These are phyloP conservation scores for Balearica regulorum DNA, from an alignment of 2,797 vertebrate genomes.

Conservation along the genomic window DNA sequence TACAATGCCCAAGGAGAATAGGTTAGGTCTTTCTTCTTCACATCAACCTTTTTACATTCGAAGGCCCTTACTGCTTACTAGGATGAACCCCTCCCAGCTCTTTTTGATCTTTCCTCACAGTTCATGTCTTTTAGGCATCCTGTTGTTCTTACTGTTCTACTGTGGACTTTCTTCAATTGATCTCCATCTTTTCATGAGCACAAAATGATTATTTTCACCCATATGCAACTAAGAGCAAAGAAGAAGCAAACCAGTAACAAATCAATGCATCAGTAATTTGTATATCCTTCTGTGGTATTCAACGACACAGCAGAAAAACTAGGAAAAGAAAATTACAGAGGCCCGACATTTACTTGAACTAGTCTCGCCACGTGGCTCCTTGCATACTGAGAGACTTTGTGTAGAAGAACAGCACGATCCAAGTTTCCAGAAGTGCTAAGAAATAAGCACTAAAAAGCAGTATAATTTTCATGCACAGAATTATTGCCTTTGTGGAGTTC, in stretches of 20 bases:
- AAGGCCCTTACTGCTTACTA: not conserved
- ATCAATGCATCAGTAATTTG: not conserved
- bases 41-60: not conserved
- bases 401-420: not conserved
- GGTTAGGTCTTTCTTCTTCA: not conserved
- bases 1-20: not conserved
- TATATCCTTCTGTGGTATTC: not conserved
- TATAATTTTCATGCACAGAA: not conserved
- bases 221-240: not conserved
- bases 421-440: constrained; percentile 26
- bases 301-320: not conserved
- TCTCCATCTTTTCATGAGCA: not conserved
- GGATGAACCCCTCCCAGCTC: not conserved
- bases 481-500: not conserved
- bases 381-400: not conserved
- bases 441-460: not conserved
- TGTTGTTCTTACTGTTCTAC: not conserved
- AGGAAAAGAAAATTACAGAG: not conserved
- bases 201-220: not conserved
- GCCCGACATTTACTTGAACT: not conserved
- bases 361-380: not conserved
- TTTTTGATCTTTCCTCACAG: not conserved
- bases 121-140: not conserved
- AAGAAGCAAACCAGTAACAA: not conserved
- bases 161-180: not conserved